Conservation (phyloP, 2,888 invertebrate genomes). For the Ischnus inquisitorius region DNA sequence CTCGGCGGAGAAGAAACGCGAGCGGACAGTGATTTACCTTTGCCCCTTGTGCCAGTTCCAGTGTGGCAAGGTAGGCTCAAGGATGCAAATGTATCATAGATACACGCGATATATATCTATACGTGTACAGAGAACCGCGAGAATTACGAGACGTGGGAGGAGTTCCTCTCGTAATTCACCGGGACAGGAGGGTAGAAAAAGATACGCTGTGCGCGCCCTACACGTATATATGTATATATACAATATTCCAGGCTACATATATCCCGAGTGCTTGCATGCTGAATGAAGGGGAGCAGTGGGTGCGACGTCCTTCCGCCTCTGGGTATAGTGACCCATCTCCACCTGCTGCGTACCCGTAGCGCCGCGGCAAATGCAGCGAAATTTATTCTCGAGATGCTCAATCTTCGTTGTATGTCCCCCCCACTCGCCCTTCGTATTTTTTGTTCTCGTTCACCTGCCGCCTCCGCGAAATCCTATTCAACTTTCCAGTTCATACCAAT, state of each 20-base stretch:
- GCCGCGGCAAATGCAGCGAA: conserved; percentile 44
- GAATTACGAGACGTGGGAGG: conserved; percentile 62
- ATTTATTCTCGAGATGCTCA: conserved; percentile 61
- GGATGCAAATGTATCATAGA: conserved; percentile 36
- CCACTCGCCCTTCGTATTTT: no score
- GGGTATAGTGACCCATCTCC: conserved; percentile 46
- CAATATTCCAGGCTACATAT: conserved; percentile 2
- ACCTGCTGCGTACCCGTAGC: conserved; percentile 24
- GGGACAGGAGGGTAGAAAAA: conserved; percentile 53
- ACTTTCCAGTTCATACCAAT: conserved; percentile 30
- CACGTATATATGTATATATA: conserved; percentile 6
- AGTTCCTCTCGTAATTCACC: conserved; percentile 62
- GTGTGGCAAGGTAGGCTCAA: conserved; percentile 1
- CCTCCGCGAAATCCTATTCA: conserved; percentile 48
- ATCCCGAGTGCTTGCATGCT: conserved; percentile 41
- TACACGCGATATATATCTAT: conserved; percentile 1
- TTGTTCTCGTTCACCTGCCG: conserved; percentile 28
- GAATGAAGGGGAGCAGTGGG: conserved; percentile 47
- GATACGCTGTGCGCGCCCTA: conserved; percentile 24
- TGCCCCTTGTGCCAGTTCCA: conserved; percentile 24
- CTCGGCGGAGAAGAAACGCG: not conserved
- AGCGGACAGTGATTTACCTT: conserved; percentile 52
- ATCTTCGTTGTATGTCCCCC: conserved; percentile 24
- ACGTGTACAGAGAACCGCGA: conserved; percentile 44
- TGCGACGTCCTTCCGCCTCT: conserved; percentile 50